These are phyloP conservation scores for Clarias laeviceps DNA, from an alignment of 2,797 vertebrate genomes.

Conservation along the genomic window DNA sequence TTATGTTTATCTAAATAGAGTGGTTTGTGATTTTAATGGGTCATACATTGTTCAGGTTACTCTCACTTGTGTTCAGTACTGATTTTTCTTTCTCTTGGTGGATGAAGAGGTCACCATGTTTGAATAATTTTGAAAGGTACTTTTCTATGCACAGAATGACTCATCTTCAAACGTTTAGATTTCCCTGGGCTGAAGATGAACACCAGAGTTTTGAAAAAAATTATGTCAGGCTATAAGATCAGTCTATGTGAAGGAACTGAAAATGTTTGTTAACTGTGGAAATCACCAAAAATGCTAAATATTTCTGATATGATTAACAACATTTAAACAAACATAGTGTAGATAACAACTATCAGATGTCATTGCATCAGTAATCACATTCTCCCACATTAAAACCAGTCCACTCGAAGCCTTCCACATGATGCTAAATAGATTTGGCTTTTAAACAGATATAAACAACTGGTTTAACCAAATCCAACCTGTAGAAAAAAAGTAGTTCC, in stretches of 20 bases:
- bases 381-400: not conserved
- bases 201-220: constrained; percentile 3
- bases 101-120: not conserved
- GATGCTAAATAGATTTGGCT: constrained; percentile 4
- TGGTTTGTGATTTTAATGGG: not conserved
- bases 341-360: not conserved
- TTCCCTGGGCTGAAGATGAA: constrained; percentile 15
- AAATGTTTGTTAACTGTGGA: not conserved
- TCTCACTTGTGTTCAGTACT: not conserved
- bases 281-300: not conserved
- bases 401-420: not conserved
- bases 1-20: not conserved
- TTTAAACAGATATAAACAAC: constrained; percentile 35
- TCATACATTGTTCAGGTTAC: not conserved
- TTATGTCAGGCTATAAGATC: not conserved
- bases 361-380: not conserved
- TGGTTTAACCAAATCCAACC: constrained; percentile 41
- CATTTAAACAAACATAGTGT: not conserved
- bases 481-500: constrained; percentile 65
- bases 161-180: constrained; percentile 15
- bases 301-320: not conserved
- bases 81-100: not conserved
- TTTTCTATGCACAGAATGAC: constrained; percentile 2
- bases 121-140: not conserved
- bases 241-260: not conserved